Conservation (phyloP, 2,113 vertebrate genomes). For the Gnathonemus longibarbis region DNA sequence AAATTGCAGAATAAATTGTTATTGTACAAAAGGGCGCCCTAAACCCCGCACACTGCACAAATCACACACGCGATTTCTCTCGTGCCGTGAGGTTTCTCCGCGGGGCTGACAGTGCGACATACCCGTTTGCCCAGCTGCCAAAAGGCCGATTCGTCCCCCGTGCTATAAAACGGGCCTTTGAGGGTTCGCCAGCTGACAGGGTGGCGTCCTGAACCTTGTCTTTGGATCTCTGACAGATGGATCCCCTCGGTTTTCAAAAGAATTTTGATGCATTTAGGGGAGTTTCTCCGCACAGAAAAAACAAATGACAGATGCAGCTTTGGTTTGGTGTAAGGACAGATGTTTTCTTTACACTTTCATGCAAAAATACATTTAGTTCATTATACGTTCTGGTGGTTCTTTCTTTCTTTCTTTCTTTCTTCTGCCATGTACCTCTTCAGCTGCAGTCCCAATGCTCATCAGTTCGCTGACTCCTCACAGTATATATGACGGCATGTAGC, state of each 20-base stretch:
- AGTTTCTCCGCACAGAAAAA: background rate
- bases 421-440: background rate
- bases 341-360: background rate
- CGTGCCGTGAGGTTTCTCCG: background rate
- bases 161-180: background rate
- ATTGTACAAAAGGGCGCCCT: background rate
- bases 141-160: background rate
- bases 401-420: background rate
- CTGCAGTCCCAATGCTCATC: background rate
- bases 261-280: background rate
- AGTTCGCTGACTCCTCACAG: background rate
- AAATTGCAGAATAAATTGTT: background rate
- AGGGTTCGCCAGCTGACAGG: slow-evolving; percentile 1
- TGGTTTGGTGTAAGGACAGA: background rate
- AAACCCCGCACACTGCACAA: background rate
- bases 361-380: background rate
- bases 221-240: background rate
- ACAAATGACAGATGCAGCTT: background rate
- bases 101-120: background rate
- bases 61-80: background rate
- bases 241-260: background rate
- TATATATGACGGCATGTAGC: background rate
- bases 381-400: background rate
- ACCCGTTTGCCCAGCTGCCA: background rate
- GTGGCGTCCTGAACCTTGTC: background rate